These are phyloP conservation scores for Gisinianus flammeolus DNA, from an alignment of 2,888 invertebrate genomes.

Conservation along the genomic window DNA sequence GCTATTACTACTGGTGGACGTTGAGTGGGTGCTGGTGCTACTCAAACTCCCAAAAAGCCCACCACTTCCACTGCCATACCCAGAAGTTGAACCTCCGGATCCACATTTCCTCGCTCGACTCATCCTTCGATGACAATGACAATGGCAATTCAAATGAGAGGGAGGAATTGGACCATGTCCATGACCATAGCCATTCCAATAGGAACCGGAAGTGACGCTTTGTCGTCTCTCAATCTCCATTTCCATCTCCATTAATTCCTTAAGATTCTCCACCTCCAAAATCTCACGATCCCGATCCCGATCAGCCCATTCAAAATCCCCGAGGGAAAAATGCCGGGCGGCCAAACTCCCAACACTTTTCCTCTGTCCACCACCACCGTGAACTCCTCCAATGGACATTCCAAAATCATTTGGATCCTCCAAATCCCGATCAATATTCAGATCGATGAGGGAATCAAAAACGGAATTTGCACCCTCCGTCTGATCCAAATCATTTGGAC, in stretches of 20 bases:
- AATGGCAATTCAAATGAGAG: too few relatives aligned
- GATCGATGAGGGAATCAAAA: slow-evolving; percentile 3
- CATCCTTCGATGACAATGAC: slow-evolving; percentile 8
- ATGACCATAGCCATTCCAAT: too few relatives aligned
- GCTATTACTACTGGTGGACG: not conserved
- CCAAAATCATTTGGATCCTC: too few relatives aligned
- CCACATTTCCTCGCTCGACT: not conserved
- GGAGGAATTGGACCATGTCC: too few relatives aligned
- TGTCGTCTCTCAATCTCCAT: slow-evolving; percentile 1
- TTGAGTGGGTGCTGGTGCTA: not conserved
- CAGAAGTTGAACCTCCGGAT: not conserved
- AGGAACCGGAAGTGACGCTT: too few relatives aligned
- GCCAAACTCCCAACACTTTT: too few relatives aligned
- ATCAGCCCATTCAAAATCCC: not conserved
- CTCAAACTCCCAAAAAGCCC: not conserved
- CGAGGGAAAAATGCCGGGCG: too few relatives aligned
- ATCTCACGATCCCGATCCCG: not conserved
- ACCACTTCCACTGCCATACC: not conserved
- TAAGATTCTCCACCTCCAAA: not conserved
- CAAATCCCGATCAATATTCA: not conserved
- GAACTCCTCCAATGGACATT: too few relatives aligned
- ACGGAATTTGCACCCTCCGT: not conserved
- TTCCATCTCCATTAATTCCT: too few relatives aligned
- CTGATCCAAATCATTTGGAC: not conserved
- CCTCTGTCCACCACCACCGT: too few relatives aligned